phyloP scores from a whole-genome alignment of 2,113 vertebrate species.

The Gobiocypris rarus region DNA sequence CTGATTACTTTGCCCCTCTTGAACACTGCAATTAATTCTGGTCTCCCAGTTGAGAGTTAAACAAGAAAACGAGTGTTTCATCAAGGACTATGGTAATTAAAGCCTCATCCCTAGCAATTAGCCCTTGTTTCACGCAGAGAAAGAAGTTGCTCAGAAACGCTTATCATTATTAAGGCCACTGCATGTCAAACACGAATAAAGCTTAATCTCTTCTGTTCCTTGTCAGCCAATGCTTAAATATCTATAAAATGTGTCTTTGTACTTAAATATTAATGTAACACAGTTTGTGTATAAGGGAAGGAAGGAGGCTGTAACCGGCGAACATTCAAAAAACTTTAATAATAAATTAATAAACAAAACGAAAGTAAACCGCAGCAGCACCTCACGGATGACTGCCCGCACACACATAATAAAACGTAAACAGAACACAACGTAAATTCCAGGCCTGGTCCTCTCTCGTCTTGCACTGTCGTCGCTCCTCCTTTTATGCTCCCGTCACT shows the following conservation, averaged over 20 bases:
- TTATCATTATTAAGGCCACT: conserved; percentile 2
- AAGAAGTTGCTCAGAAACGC: conserved; percentile 16
- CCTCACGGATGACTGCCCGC: too few relatives aligned
- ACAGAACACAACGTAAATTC: too few relatives aligned
- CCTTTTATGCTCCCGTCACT: too few relatives aligned
- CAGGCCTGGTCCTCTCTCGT: too few relatives aligned
- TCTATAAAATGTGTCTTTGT: not conserved
- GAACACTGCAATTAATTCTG: conserved; percentile 26
- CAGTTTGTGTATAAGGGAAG: too few relatives aligned
- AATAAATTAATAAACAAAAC: too few relatives aligned
- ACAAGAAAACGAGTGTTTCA: conserved; percentile 32
- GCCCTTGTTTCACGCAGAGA: not conserved
- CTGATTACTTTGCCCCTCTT: conserved; percentile 11
- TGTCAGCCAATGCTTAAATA: not conserved
- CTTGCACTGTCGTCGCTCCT: too few relatives aligned
- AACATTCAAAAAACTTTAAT: too few relatives aligned
- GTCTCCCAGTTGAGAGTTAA: conserved; percentile 22
- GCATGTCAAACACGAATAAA: conserved; percentile 33
- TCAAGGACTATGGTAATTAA: conserved; percentile 30
- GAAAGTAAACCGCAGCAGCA: too few relatives aligned
- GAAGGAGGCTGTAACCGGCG: too few relatives aligned
- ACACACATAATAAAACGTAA: too few relatives aligned
- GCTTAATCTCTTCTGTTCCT: not conserved
- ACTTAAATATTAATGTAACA: not conserved
- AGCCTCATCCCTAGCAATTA: conserved; percentile 33